Percentiles rank a stretch among this genome's conserved stretches.
These are phyloP conservation scores for Perodicticus potto DNA, from an alignment of 2,797 vertebrate genomes.

Conservation along the genomic window DNA sequence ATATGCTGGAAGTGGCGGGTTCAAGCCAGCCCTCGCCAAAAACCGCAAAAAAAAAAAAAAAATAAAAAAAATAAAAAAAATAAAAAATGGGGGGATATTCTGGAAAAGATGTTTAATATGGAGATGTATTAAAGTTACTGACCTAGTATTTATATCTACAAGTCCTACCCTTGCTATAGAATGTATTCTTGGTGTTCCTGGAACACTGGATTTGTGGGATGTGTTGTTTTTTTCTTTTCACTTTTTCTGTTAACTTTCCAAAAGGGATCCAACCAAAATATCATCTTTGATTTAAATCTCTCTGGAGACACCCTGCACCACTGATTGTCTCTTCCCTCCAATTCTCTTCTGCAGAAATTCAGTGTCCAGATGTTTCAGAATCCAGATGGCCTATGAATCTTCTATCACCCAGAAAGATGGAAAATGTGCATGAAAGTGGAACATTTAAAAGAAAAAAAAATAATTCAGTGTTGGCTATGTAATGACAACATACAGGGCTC, in stretches of 20 bases:
- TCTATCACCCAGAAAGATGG: constrained; percentile 78
- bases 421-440: constrained; percentile 78
- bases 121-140: constrained; percentile 41
- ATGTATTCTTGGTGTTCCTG: background rate
- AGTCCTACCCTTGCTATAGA: constrained; percentile 15
- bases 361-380: constrained; percentile 82
- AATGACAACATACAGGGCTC: constrained; percentile 56
- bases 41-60: no score
- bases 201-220: background rate
- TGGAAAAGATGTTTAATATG: background rate
- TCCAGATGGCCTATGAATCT: constrained; percentile 84
- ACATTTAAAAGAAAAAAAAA: constrained; percentile 77
- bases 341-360: constrained; percentile 75
- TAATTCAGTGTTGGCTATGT: constrained; percentile 52
- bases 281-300: constrained; percentile 77
- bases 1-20: no score
- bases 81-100: no score
- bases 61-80: no score
- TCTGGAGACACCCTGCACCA: constrained; percentile 74
- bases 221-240: constrained; percentile 58
- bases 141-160: constrained; percentile 2
- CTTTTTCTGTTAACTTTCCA: constrained; percentile 70
- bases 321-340: constrained; percentile 67
- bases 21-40: no score
- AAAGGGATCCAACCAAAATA: constrained; percentile 70